Evolutionary conservation across 2,797 vertebrate species (phyloP).

Genomic region (Salarias fasciatus): DNA sequence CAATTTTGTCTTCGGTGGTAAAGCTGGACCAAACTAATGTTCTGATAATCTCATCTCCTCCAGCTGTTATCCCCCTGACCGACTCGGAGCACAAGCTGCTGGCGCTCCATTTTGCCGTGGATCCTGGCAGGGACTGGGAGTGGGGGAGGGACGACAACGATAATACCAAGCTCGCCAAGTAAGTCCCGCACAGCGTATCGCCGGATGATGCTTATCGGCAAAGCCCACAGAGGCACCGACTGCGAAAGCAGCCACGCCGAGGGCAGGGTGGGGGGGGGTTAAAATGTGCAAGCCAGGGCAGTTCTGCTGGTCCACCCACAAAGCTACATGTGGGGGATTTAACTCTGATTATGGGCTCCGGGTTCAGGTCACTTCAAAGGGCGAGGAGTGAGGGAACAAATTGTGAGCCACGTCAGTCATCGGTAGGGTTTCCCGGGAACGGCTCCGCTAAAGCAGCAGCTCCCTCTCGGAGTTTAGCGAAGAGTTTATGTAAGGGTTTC

Average conservation of each 20-base stretch:
- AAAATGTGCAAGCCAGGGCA: conserved; percentile 36
- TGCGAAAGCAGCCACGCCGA: conserved; percentile 11
- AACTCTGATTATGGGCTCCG: conserved; percentile 57
- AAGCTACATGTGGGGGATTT: conserved; percentile 58
- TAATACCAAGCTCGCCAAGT: conserved; percentile 95
- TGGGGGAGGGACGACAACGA: conserved; percentile 98
- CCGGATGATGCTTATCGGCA: conserved; percentile 40
- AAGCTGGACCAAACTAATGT: conserved; percentile 56
- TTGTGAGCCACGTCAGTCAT: conserved; percentile 61
- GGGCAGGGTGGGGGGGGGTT: conserved; percentile 18
- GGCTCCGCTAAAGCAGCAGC: conserved; percentile 56
- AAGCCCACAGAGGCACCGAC: conserved; percentile 23
- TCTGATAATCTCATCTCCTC: conserved; percentile 71
- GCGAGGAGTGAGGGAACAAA: conserved; percentile 51
- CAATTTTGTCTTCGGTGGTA: conserved; percentile 10
- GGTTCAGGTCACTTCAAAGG: conserved; percentile 62
- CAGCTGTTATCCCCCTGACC: conserved; percentile 97
- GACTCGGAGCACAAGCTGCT: conserved; percentile 99
- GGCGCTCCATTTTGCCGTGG: conserved; percentile 97
- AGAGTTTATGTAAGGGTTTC: conserved; percentile 66
- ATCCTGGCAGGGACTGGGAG: conserved; percentile 97
- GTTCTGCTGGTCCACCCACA: conserved; percentile 34
- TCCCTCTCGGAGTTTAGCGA: conserved; percentile 52
- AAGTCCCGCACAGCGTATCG: conserved; percentile 70
- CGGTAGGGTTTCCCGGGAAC: conserved; percentile 57